Percentiles rank a stretch among this genome's conserved stretches.
These are phyloP conservation scores for Thrips palmi DNA, from an alignment of 1,140 invertebrate species.

Conservation along the genomic window DNA sequence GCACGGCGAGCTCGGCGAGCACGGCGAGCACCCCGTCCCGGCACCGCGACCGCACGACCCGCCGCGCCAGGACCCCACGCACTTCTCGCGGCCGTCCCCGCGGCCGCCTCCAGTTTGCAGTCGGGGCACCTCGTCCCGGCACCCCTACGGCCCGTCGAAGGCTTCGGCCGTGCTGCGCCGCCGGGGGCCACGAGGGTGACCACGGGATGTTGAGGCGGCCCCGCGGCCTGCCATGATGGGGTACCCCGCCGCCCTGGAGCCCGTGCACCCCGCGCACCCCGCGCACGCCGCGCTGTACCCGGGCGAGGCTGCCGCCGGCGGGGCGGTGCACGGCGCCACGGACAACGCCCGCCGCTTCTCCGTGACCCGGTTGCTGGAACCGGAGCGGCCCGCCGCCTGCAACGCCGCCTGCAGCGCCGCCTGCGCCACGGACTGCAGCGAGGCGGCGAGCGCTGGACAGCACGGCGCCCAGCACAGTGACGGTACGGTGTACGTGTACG, in stretches of 20 bases:
- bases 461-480: not conserved
- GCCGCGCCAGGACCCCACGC: no score
- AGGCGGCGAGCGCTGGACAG: constrained; percentile 7
- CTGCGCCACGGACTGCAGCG: not conserved
- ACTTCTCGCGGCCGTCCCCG: no score
- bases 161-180: constrained; percentile 12
- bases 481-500: constrained; percentile 4
- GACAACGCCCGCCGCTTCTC: constrained; percentile 19
- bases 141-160: constrained; percentile 12
- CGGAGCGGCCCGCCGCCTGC: constrained; percentile 11
- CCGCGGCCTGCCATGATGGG: constrained; percentile 1
- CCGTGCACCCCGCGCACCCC: constrained; percentile 1
- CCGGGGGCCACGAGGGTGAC: constrained; percentile 9
- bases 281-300: constrained; percentile 6
- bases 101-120: no score
- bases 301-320: constrained; percentile 2
- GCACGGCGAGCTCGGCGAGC: no score
- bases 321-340: constrained; percentile 6
- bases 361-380: constrained; percentile 18
- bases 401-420: not conserved
- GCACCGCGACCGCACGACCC: no score
- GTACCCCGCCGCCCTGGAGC: constrained; percentile 3
- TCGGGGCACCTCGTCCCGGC: no score
- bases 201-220: no score
- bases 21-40: no score